phyloP scores from a whole-genome alignment of 2,888 invertebrate genomes.

The Oligia strigilis region DNA sequence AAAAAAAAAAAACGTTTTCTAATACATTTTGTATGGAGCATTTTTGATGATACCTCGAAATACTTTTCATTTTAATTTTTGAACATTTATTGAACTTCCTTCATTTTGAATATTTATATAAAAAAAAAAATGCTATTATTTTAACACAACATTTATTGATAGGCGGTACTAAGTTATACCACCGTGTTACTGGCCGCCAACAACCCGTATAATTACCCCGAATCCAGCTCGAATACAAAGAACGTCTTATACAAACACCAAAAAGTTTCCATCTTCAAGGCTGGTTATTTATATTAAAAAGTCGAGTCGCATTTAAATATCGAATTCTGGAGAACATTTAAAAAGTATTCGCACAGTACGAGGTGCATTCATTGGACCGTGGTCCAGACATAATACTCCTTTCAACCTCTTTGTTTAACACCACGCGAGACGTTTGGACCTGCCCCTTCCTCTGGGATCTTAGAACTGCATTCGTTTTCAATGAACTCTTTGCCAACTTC shows the following conservation, averaged over 20 bases:
- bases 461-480: conserved; percentile 86
- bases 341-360: conserved; percentile 31
- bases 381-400: conserved; percentile 83
- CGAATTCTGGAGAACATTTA: conserved; percentile 35
- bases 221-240: conserved; percentile 17
- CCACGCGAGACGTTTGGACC: conserved; percentile 77
- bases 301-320: conserved; percentile 48
- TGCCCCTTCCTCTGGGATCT: conserved; percentile 82
- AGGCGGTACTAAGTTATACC: background rate
- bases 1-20: too few species aligned
- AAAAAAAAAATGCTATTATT: too few species aligned
- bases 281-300: conserved; percentile 18
- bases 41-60: too few species aligned
- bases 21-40: too few species aligned
- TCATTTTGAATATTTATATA: too few species aligned
- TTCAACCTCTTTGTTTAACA: conserved; percentile 85
- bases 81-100: too few species aligned
- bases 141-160: background rate
- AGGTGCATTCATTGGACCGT: conserved; percentile 65
- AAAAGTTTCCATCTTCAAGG: conserved; percentile 21
- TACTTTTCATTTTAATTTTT: background rate
- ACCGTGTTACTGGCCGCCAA: background rate
- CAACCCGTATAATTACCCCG: background rate
- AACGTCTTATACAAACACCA: background rate
- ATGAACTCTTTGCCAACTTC: conserved; percentile 83